phyloP scores from a whole-genome alignment of 2,888 invertebrate species.

The Aphrophora alni region DNA sequence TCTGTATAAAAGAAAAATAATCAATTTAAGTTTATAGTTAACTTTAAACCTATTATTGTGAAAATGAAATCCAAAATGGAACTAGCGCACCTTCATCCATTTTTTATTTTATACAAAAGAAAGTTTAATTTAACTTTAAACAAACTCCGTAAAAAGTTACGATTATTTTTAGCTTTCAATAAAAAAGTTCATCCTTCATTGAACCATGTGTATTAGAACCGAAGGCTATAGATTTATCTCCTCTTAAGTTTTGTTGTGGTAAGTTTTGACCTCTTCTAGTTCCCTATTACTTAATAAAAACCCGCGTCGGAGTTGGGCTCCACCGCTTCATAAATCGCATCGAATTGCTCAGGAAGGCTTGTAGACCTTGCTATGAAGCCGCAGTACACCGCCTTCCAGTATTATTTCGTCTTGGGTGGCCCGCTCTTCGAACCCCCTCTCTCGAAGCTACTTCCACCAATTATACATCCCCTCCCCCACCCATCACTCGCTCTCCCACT shows the following conservation, averaged over 20 bases:
- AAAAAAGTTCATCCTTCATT: background rate
- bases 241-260: background rate
- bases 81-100: too few relatives aligned
- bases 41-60: too few relatives aligned
- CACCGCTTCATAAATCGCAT: background rate
- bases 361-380: too few relatives aligned
- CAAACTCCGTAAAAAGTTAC: too few relatives aligned
- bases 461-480: background rate
- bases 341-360: background rate
- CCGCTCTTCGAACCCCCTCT: conserved; percentile 2
- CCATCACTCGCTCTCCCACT: background rate
- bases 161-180: too few relatives aligned
- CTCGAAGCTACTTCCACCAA: conserved; percentile 5
- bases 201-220: background rate
- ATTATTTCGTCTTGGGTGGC: background rate
- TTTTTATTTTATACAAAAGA: too few relatives aligned
- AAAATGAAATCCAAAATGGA: too few relatives aligned
- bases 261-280: background rate
- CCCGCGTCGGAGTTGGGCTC: background rate
- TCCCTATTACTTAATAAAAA: conserved; percentile 7
- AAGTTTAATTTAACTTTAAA: too few relatives aligned
- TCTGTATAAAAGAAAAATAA: too few relatives aligned
- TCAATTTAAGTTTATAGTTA: too few relatives aligned
- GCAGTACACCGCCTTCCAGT: background rate
- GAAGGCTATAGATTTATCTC: background rate